Percentiles rank a stretch among this genome's conserved stretches.
phyloP scores from a whole-genome alignment of 2,113 vertebrate genomes.

The Oncorhynchus nerka region DNA sequence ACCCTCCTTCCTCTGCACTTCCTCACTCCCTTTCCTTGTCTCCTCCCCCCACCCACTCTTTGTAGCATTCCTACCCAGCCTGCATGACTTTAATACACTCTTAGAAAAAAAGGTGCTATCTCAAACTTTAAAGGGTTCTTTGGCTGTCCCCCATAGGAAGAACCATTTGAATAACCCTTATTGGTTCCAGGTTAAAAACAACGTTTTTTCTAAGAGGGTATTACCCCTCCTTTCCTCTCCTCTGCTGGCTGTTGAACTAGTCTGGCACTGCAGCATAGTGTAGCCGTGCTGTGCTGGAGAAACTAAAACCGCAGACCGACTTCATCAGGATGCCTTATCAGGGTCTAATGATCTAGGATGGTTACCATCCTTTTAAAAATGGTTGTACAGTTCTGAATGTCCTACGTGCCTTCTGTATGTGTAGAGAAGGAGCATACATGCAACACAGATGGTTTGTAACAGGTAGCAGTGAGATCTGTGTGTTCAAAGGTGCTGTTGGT shows the following conservation, averaged over 20 bases:
- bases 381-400: background rate
- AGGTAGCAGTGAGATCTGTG: background rate
- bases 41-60: background rate
- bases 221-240: background rate
- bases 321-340: slow-evolving; percentile 17
- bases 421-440: background rate
- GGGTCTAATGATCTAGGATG: background rate
- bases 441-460: too few relatives aligned
- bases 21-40: too few relatives aligned
- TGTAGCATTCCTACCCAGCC: background rate
- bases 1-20: slow-evolving; percentile 3
- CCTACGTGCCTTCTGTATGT: background rate
- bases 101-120: too few relatives aligned
- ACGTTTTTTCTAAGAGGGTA: too few relatives aligned
- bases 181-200: too few relatives aligned
- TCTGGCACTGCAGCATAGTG: slow-evolving; percentile 11
- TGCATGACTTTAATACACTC: slow-evolving; percentile 1
- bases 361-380: background rate
- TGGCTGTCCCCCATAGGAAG: too few relatives aligned
- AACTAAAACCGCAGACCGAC: background rate
- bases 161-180: too few relatives aligned
- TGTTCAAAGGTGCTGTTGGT: background rate
- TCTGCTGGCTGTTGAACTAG: background rate
- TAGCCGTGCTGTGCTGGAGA: slow-evolving; percentile 18
- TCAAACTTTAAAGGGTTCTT: too few relatives aligned